A percentile compares a stretch with the other conserved stretches of the same genome.
phyloP scores from a whole-genome alignment of 2,888 invertebrate genomes.

The Eristalis intricaria region DNA sequence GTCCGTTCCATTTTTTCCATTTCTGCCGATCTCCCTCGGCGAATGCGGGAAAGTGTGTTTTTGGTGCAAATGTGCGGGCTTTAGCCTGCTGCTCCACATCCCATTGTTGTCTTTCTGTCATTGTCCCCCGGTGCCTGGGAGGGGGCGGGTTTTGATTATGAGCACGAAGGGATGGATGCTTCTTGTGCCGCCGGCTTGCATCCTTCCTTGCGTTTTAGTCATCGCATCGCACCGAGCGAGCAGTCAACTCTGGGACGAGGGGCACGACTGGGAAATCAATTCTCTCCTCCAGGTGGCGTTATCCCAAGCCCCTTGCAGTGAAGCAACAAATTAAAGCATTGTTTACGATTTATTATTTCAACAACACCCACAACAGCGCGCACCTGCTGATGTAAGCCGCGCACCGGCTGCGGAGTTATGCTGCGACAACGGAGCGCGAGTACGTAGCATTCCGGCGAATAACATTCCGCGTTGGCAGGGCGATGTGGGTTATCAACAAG shows the following conservation, averaged over 20 bases:
- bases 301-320: not conserved
- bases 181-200: not conserved
- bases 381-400: conserved; percentile 1
- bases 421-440: conserved; percentile 11
- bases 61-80: conserved; percentile 37
- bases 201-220: not conserved
- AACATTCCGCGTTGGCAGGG: not conserved
- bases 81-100: conserved; percentile 32
- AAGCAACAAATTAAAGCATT: conserved; percentile 35
- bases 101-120: conserved; percentile 27
- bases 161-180: not conserved
- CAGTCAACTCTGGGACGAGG: not conserved
- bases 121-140: not conserved
- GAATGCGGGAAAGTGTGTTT: conserved; percentile 37
- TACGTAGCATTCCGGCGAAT: conserved; percentile 6
- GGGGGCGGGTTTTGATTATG: not conserved
- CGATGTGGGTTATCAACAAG: conserved; percentile 32
- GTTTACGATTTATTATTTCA: conserved; percentile 28
- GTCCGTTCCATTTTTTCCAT: not conserved
- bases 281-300: conserved; percentile 19
- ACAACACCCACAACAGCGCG: not conserved
- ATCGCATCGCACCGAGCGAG: not conserved
- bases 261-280: conserved; percentile 22
- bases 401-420: not conserved
- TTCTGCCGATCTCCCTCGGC: not conserved